Evolutionary conservation across 2,113 vertebrate species (phyloP), one percentile per base, ranked within the genome.

Genomic region (Aix galericulata): DNA sequence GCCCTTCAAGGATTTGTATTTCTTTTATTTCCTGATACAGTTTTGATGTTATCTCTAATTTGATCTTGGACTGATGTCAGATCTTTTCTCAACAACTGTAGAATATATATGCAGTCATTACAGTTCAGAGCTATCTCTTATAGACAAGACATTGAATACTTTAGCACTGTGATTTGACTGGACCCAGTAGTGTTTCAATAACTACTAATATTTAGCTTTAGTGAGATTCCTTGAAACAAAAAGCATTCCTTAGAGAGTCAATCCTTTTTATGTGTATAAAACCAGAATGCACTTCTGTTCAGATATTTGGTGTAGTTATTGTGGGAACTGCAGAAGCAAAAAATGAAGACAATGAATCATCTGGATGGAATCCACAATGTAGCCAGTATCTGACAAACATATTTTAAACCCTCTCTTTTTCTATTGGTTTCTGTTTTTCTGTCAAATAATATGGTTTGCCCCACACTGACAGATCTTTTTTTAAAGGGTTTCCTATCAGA

Each of bases 401-500:
- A 78, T 89, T 91, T 93, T 68, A 94, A 89, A 75, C 34, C 38
- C 4, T 17, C 5, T 68, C 11, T 75, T 94, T 79, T 93, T 68
- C 66, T 79, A 53, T 78, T 63, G 91, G 53, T 78, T 89, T 66
- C 56, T 87, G 6, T 34, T 94, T 93, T 93, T 73, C 50, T 89
- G 64, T 34, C 66, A 87, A 73, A 89, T 64, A 95, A 78, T 79
- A 26, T 1, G 1, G 21, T 56, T 79, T 93, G 9, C n/a, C 69
- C 68, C 46, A 60, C 29, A 83, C 50, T 69, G 92, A 87, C n/a
- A 82, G 92, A 96, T 97, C 93, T 96, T 95, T 77, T 31, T 89
- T 96, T 91, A 96, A 96, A 94, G 83, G 60, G 46, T 79, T 95
- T 42, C 74, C 91, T 97, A 94, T 95, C 96, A 97, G 92, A 83